Base-by-base conservation (phyloP, 1,140 invertebrate genomes). In the Apis laboriosa region DNA sequence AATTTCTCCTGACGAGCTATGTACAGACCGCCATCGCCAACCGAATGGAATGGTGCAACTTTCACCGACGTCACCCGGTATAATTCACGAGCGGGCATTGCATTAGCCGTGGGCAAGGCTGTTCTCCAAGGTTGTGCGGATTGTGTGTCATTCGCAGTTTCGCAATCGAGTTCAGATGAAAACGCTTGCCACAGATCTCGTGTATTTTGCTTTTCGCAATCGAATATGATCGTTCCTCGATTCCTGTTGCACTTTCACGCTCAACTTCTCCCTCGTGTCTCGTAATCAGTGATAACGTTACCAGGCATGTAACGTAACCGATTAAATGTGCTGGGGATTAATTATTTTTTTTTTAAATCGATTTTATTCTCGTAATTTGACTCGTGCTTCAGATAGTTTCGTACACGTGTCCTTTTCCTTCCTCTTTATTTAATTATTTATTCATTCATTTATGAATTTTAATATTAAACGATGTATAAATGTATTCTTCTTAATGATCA, bases 51-150 rank as follows among this genome's bases (percentile, higher is more conserved):
- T 13, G n/a, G 3, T 53, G 8, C 1, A 21, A 82, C 78, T 88
- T 84, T 87, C 79, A 82, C 83, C 71, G 24, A 24, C 24, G 68
- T 61, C 78, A 73, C 77, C 78, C 78, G 75, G 68, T 85, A 79
- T 75, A 83, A 72, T 70, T 58, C 78, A 60, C 78, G 78, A 85
- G 51, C 70, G 85, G 77, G 76, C 74, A 73, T 80, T 78, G 78
- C 72, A 72, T 78, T 87, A 88, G 89, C 88, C 88, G 81, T 82
- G 77, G 83, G 85, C 89, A 89, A 91, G 90, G 90, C 84, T 90
- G 84, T 76, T 68, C 78, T 66, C 77, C 90, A 90, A 90, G 90
- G 90, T 77, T 90, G 86, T 81, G 75, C 43, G 67, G 79, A 86
- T 89, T 80, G 80, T 85, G 80, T 89, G 85, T 89, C 87, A 77